Percentiles rank a stretch among this genome's conserved stretches.
phyloP scores from a whole-genome alignment of 2,113 vertebrate genomes.

The Meriones unguiculatus region DNA sequence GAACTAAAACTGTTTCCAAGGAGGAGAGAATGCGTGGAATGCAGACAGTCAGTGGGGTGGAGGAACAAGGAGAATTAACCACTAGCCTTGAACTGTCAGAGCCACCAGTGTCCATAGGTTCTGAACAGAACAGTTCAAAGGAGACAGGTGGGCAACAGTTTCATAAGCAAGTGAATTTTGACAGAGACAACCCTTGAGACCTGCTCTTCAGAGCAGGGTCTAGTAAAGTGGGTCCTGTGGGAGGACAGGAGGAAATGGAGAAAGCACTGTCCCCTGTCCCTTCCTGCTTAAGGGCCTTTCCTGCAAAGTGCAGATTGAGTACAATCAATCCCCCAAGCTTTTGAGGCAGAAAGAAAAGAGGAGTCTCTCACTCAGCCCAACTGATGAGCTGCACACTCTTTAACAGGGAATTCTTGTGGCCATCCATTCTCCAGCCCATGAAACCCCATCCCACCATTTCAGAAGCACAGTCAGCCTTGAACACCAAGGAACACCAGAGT shows the following conservation, averaged over 20 bases:
- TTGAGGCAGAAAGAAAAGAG: neutral
- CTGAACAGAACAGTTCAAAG: neutral
- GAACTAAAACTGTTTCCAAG: neutral
- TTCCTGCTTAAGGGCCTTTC: neutral
- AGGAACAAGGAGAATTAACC: neutral
- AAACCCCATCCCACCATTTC: neutral
- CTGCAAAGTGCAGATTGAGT: neutral
- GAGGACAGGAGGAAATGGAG: neutral
- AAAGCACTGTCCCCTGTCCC: conserved; percentile 19
- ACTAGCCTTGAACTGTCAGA: neutral
- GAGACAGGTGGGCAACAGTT: neutral
- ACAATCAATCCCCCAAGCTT: neutral
- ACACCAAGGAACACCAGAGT: no score
- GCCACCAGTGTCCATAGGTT: no score
- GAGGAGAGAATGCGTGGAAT: neutral
- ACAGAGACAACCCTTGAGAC: neutral
- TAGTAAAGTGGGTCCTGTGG: neutral
- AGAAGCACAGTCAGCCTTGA: neutral
- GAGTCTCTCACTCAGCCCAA: neutral
- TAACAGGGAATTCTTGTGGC: neutral
- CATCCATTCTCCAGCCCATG: neutral
- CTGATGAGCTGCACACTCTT: neutral
- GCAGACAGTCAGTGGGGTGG: neutral
- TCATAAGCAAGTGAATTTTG: neutral
- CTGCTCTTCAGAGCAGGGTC: neutral